A percentile compares a stretch with the other conserved stretches of the same genome.
phyloP scores from a whole-genome alignment of 1,140 invertebrate genomes.

The Drosophila nebulosa region DNA sequence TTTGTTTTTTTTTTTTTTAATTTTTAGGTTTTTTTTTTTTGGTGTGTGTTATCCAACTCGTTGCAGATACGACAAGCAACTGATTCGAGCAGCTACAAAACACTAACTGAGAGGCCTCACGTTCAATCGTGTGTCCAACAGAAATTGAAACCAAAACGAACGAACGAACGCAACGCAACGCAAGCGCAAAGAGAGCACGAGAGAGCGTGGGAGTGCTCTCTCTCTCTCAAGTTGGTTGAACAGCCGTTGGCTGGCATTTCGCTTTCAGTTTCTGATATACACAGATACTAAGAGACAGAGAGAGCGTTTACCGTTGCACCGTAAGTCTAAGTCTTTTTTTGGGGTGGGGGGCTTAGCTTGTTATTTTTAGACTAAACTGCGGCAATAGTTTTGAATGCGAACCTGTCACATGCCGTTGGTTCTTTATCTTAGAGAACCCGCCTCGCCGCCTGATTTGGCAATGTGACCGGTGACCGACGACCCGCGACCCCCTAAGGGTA shows the following conservation, averaged over 20 bases:
- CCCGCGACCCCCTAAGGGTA: too few relatives aligned
- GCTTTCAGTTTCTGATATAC: background rate
- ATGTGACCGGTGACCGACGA: slow-evolving; percentile 32
- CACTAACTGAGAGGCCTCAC: slow-evolving; percentile 19
- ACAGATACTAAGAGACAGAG: background rate
- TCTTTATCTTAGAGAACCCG: slow-evolving; percentile 10
- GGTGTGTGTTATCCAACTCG: slow-evolving; percentile 54
- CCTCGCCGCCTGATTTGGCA: slow-evolving; percentile 30
- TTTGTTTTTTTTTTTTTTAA: background rate
- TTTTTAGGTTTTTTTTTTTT: background rate
- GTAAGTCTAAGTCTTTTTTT: background rate
- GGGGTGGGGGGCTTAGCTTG: slow-evolving; percentile 39
- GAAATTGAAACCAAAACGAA: slow-evolving; percentile 4
- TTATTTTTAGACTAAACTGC: slow-evolving; percentile 30
- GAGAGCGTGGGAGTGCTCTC: background rate
- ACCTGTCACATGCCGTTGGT: background rate
- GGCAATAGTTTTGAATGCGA: background rate
- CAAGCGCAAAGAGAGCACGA: background rate
- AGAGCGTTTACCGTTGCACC: background rate
- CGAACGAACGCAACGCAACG: too few relatives aligned
- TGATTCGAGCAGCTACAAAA: slow-evolving; percentile 44
- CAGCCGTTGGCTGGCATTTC: background rate
- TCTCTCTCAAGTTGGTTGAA: background rate
- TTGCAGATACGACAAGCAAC: slow-evolving; percentile 64
- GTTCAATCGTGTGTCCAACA: background rate